Evolutionary conservation across 2,888 invertebrate species (phyloP).

Genomic region (Altica lythri): DNA sequence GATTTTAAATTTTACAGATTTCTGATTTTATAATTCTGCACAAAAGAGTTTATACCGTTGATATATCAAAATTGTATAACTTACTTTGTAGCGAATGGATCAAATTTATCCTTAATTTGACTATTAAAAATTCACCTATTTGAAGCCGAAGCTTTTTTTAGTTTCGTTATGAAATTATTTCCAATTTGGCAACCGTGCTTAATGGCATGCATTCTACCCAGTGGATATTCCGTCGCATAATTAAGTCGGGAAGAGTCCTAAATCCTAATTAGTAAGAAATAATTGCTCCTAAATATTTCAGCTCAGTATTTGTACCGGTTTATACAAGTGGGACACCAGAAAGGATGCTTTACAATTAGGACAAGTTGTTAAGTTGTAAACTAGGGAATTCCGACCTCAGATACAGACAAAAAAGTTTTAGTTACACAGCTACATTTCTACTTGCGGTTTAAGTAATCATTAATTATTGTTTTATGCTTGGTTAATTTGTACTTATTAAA

Average conservation of each 20-base stretch:
- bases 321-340: constrained; percentile 33
- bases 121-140: too few relatives aligned
- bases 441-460: too few relatives aligned
- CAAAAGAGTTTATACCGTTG: too few relatives aligned
- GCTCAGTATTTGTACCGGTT: constrained; percentile 40
- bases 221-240: constrained; percentile 20
- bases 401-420: constrained; percentile 7
- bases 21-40: too few relatives aligned
- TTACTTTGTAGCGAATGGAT: too few relatives aligned
- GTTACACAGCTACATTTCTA: not conserved
- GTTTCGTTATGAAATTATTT: not conserved
- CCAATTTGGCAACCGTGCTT: constrained; percentile 2
- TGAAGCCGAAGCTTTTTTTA: too few relatives aligned
- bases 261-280: constrained; percentile 34
- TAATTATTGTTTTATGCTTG: too few relatives aligned
- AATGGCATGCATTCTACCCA: constrained; percentile 13
- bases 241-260: constrained; percentile 25
- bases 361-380: constrained; percentile 15
- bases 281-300: constrained; percentile 41
- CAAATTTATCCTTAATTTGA: too few relatives aligned
- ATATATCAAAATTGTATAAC: too few relatives aligned
- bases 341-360: constrained; percentile 27
- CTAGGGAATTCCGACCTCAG: constrained; percentile 17
- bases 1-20: too few relatives aligned
- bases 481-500: too few relatives aligned